Percentiles rank a stretch among this genome's conserved stretches.
Evolutionary conservation across 1,140 invertebrate genomes (phyloP).

Genomic region (Drosophila insularis): DNA sequence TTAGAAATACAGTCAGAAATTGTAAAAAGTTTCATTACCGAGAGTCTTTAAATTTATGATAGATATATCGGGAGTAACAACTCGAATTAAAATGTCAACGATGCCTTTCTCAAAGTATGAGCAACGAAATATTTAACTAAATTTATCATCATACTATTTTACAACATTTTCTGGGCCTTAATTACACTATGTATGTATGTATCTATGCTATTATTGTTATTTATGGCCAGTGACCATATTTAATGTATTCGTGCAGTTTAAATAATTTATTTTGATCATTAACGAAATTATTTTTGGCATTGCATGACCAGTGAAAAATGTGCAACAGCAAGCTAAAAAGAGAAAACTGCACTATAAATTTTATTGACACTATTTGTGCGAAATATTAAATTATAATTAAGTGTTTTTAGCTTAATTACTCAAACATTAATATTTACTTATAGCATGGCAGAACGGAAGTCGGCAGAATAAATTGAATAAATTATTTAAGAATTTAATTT

Average conservation of each 20-base stretch:
- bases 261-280: constrained; percentile 42
- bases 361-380: constrained; percentile 44
- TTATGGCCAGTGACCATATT: constrained; percentile 30
- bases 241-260: constrained; percentile 14
- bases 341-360: constrained; percentile 27
- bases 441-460: not conserved
- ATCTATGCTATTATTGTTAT: constrained; percentile 17
- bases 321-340: not conserved
- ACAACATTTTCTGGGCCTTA: constrained; percentile 5
- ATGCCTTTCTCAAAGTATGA: too few species aligned
- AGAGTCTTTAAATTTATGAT: too few species aligned
- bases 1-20: too few species aligned
- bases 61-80: too few species aligned
- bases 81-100: too few species aligned
- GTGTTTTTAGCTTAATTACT: constrained; percentile 37
- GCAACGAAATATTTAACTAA: not conserved
- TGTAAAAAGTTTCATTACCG: too few species aligned
- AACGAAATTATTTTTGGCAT: constrained; percentile 40
- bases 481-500: not conserved
- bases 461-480: not conserved
- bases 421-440: constrained; percentile 41
- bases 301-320: constrained; percentile 24
- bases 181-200: not conserved
- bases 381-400: constrained; percentile 49
- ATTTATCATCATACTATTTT: not conserved